A percentile compares a stretch with the other conserved stretches of the same genome.
Conservation (phyloP, 2,113 vertebrate genomes). For the Carassius carassius region DNA sequence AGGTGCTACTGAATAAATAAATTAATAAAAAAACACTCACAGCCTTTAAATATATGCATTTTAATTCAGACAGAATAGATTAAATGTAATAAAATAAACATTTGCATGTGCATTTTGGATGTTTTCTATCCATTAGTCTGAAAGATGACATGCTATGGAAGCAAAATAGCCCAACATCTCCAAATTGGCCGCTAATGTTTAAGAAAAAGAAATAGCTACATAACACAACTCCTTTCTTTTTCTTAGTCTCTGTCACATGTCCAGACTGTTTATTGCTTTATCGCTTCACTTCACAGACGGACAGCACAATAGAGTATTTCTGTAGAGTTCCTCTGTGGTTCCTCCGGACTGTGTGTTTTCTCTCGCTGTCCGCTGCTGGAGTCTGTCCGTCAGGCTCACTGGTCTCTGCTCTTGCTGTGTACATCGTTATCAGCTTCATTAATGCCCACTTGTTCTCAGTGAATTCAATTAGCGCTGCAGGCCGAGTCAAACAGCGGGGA, state of each 20-base stretch:
- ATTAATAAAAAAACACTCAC: too few relatives aligned
- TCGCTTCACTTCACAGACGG: slow-evolving; percentile 73
- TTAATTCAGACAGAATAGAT: neutral
- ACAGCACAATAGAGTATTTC: slow-evolving; percentile 63
- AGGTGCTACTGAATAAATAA: too few relatives aligned
- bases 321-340: slow-evolving; percentile 32
- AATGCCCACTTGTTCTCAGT: slow-evolving; percentile 72
- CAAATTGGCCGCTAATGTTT: too few relatives aligned
- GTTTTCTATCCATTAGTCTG: neutral
- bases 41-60: too few relatives aligned
- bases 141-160: neutral
- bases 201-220: neutral
- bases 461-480: slow-evolving; percentile 76
- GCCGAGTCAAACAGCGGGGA: slow-evolving; percentile 65
- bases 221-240: too few relatives aligned
- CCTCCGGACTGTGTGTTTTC: neutral
- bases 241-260: slow-evolving; percentile 32
- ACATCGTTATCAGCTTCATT: slow-evolving; percentile 60
- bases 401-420: neutral
- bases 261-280: slow-evolving; percentile 71
- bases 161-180: neutral
- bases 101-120: neutral
- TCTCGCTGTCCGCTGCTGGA: slow-evolving; percentile 20
- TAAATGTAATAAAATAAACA: neutral
- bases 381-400: slow-evolving; percentile 32